Base-by-base conservation (phyloP, 1,140 invertebrate genomes). In the Psix sp. region DNA sequence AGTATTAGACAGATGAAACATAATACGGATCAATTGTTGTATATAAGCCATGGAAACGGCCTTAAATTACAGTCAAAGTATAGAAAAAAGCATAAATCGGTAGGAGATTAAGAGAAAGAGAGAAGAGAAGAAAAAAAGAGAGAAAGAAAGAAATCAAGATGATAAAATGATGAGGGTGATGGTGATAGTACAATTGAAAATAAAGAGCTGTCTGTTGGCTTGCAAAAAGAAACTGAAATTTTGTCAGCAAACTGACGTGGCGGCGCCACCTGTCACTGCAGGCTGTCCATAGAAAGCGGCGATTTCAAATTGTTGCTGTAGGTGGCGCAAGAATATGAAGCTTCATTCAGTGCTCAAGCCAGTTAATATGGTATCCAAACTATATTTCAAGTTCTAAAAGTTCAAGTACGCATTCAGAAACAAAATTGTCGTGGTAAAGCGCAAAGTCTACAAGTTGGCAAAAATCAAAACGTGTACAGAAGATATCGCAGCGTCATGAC, bases 271-370 rank as follows among this genome's bases (percentile, higher is more conserved):
- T 68, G 52, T 68, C 52, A 9, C 18, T 26, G 35, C 49, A 35
- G 62, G 40, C 11, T 38, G 31, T 38, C 39, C 18, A n/a, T 20
- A 20, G 16, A 54, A 67, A 67, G 35, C 39, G 10, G 36, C 45
- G 35, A 33, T 68, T 68, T 38, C 31, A 36, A 68, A 52, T 52
- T 7, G 14, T 15, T 52, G 33, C 65, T 68, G 65, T 36, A 68
- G 51, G 45, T 59, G 51, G 49, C 62, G 62, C 45, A 52, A 52
- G 36, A 45, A 15, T 52, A 43, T 17, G 20, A 66, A 56, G 62
- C 62, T 54, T 65, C 49, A 65, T 65, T 46, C 49, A 65, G 49
- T 63, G 59, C 59, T 65, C 35, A 62, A 65, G 60, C 59, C 38
- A 63, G 39, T 63, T 51, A 36, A 42, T 43, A 13, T 5, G 39